phyloP scores from a whole-genome alignment of 2,113 vertebrate species.

The Cepphus grylle region DNA sequence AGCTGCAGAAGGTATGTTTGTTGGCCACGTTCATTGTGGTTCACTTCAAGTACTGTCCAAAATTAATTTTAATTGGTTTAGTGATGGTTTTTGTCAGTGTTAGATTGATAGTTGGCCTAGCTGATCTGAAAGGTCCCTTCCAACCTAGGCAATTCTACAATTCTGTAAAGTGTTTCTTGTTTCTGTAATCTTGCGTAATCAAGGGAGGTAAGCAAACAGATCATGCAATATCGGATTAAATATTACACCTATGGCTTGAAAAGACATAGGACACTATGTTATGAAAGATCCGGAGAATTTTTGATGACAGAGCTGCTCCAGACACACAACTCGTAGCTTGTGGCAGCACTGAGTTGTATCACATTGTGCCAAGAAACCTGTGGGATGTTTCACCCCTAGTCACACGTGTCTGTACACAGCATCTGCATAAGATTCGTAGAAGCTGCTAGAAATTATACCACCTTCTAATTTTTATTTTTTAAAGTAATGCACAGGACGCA shows the following conservation, averaged over 20 bases:
- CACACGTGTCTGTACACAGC: accelerated
- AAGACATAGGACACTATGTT: background rate
- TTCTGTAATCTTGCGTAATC: background rate
- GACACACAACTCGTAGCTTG: background rate
- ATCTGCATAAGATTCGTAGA: background rate
- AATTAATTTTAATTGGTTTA: too few relatives aligned
- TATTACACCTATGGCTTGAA: background rate
- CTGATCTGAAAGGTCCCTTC: too few relatives aligned
- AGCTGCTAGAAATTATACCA: background rate
- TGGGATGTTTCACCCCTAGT: background rate
- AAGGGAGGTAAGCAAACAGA: background rate
- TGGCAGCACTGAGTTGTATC: background rate
- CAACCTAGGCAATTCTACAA: too few relatives aligned
- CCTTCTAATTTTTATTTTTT: background rate
- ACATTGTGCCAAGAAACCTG: background rate
- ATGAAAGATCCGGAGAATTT: background rate
- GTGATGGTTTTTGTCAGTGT: too few relatives aligned
- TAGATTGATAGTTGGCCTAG: too few relatives aligned
- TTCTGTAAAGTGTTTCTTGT: background rate
- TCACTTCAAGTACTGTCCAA: background rate
- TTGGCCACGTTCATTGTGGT: background rate
- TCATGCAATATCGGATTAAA: background rate
- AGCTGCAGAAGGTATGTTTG: background rate
- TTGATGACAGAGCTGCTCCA: background rate
- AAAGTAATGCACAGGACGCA: background rate